These are phyloP conservation scores for Crax fasciolata DNA, from an alignment of 2,797 vertebrate species.

Conservation along the genomic window DNA sequence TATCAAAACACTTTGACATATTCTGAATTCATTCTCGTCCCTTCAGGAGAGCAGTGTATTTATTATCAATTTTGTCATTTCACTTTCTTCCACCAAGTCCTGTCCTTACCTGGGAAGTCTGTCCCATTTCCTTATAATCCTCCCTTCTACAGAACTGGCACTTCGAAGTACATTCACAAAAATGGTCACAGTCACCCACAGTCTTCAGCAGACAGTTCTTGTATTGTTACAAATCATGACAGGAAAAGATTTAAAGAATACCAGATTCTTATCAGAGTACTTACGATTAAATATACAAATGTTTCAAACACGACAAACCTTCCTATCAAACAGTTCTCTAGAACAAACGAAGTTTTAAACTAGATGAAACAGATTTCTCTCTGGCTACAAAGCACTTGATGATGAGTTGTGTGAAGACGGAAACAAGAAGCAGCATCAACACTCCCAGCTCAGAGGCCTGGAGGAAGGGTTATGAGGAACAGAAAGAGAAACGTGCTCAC, in stretches of 20 bases:
- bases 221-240: neutral
- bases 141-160: neutral
- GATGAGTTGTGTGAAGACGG: neutral
- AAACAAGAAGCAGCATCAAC: neutral
- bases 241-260: neutral
- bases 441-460: neutral
- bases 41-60: neutral
- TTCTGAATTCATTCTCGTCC: neutral
- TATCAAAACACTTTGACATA: neutral
- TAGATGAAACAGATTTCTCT: neutral
- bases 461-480: neutral
- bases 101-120: neutral
- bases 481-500: neutral
- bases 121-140: neutral
- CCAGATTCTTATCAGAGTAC: neutral
- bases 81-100: neutral
- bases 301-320: rapidly evolving
- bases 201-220: neutral
- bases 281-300: neutral
- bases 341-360: neutral
- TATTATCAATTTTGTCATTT: neutral
- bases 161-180: neutral
- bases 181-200: neutral
- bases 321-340: neutral
- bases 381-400: neutral